Base-by-base conservation (phyloP, 2,888 invertebrate species). In the Neuroscelio doddi region DNA sequence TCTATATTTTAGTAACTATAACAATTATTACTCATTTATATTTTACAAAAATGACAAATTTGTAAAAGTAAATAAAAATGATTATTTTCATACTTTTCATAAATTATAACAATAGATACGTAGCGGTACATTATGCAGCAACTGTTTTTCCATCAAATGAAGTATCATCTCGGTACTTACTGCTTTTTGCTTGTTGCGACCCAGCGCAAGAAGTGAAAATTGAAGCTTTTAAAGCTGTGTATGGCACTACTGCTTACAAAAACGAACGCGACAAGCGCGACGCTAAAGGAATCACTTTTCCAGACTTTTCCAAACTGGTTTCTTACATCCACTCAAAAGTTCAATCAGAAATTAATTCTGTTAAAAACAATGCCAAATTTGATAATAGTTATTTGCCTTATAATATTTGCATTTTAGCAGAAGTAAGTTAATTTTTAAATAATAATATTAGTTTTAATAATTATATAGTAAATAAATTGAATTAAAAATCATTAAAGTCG, bases 131-230 rank as follows among this genome's bases (percentile, higher is more conserved):
- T 61, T 95, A 94, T 76, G 88, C 94, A 0, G 90, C 92, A 1
- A 89, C 90, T 4, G 92, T 96, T 69, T 97, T 95, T 84, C 93
- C 94, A 0, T 87, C 90, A 26, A 89, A 93, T 76, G 93, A 94
- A 82, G 90, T 93, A 0, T 92, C 94, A 0, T 93, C 96, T 0
- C 88, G 94, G 76, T 95, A 93, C 80, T 86, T 96, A 7, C 85
- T 97, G 50, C 86, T 97, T 12, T 83, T 95, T 52, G 94, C 95
- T 26, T 92, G 92, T 70, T 95, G 95, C 38, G 96, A 96, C 80
- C 88, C 87, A 61, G 92, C 93, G 85, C 92, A 92, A 57, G 93
- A 94, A 76, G 90, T 93, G 30, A 89, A 89, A 41, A 87, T 87
- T 3, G 93, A 93, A 85, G 93, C 93, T 0, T 81, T 89, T 24